These are phyloP conservation scores for Papilio glaucus DNA, from an alignment of 1,140 invertebrate genomes.

Conservation along the genomic window DNA sequence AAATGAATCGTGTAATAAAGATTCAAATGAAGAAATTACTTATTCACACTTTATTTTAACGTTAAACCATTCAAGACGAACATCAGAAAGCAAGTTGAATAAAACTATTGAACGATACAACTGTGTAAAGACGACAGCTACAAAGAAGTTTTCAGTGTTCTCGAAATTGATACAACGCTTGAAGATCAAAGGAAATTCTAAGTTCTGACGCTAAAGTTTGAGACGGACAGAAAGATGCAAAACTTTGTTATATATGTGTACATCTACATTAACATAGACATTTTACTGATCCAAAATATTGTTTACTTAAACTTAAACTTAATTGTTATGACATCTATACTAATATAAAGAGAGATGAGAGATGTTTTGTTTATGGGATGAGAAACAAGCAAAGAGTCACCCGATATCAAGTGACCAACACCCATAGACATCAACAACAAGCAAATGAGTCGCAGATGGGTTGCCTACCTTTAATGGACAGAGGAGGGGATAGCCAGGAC, in stretches of 20 bases:
- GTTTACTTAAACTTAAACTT: too few species aligned
- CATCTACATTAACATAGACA: neutral
- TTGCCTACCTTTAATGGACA: too few species aligned
- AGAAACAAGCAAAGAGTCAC: too few species aligned
- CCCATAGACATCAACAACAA: too few species aligned
- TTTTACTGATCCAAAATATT: neutral
- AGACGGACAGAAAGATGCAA: conserved; percentile 12
- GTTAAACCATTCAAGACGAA: neutral
- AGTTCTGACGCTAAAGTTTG: conserved; percentile 9
- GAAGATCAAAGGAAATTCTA: conserved; percentile 18
- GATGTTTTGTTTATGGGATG: too few species aligned
- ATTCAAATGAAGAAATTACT: neutral
- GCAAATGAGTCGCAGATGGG: too few species aligned
- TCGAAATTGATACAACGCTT: conserved; percentile 15
- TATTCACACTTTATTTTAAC: neutral
- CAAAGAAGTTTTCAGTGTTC: conserved; percentile 40
- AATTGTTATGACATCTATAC: too few species aligned
- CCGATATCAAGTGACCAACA: too few species aligned
- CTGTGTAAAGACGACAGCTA: conserved; percentile 13
- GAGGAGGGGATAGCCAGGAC: too few species aligned
- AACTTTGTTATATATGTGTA: neutral
- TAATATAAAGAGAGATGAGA: too few species aligned
- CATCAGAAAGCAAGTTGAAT: neutral
- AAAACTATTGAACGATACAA: conserved; percentile 11
- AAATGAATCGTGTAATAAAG: too few species aligned